phyloP scores from a whole-genome alignment of 2,888 invertebrate genomes.

The Glomeris marginata region DNA sequence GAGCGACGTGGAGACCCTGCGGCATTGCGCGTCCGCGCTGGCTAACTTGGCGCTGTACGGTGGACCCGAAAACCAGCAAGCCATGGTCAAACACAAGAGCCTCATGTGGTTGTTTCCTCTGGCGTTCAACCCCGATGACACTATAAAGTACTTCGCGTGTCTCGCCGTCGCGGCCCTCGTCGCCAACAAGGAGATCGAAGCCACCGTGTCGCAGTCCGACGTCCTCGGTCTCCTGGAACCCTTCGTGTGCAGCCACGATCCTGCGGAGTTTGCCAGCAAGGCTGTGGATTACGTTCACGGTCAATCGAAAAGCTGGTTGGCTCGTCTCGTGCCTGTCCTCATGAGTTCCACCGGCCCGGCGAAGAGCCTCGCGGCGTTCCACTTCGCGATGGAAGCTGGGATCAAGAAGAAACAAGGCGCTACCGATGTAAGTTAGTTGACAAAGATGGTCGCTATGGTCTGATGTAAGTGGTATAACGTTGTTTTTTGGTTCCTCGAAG shows the following conservation, averaged over 20 bases:
- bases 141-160: slow-evolving; percentile 96
- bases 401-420: slow-evolving; percentile 90
- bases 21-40: slow-evolving; percentile 92
- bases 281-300: slow-evolving; percentile 88
- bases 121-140: slow-evolving; percentile 91
- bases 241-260: slow-evolving; percentile 86
- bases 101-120: slow-evolving; percentile 96
- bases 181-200: slow-evolving; percentile 95
- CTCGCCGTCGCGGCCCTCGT: slow-evolving; percentile 91
- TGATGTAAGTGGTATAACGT: background rate
- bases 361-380: slow-evolving; percentile 90
- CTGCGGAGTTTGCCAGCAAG: slow-evolving; percentile 83
- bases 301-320: slow-evolving; percentile 88
- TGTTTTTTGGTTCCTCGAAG: slow-evolving; percentile 19
- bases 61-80: slow-evolving; percentile 90
- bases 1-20: slow-evolving; percentile 75
- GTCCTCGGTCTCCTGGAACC: slow-evolving; percentile 93
- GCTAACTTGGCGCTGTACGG: slow-evolving; percentile 94
- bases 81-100: slow-evolving; percentile 87
- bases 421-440: slow-evolving; percentile 38
- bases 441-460: background rate
- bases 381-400: slow-evolving; percentile 96
- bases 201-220: slow-evolving; percentile 89
- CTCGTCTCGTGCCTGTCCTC: slow-evolving; percentile 80
- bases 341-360: slow-evolving; percentile 92